These are phyloP conservation scores for Acanthis flammea DNA, from an alignment of 2,797 vertebrate species.

Conservation along the genomic window DNA sequence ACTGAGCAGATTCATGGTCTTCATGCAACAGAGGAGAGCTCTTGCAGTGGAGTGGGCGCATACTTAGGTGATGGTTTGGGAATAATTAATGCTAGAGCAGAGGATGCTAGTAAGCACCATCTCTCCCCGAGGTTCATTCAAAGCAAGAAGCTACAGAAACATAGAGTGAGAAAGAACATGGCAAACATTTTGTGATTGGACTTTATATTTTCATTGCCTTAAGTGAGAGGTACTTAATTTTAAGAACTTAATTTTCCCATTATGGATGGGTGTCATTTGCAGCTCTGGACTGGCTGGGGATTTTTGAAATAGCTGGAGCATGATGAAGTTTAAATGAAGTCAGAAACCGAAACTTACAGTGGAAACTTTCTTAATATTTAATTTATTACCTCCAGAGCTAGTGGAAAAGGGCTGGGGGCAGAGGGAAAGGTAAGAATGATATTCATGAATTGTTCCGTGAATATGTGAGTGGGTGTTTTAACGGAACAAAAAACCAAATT, in stretches of 20 bases:
- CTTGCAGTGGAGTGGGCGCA: rapidly evolving
- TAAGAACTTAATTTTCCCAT: conserved; percentile 17
- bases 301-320: conserved; percentile 31
- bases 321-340: conserved; percentile 45
- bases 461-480: neutral
- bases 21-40: neutral
- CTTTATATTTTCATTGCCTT: neutral
- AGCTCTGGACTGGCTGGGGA: neutral
- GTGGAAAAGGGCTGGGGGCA: conserved; percentile 26
- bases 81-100: neutral
- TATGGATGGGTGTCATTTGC: neutral
- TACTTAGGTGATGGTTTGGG: neutral
- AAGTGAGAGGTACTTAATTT: conserved; percentile 11
- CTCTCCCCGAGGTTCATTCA: neutral
- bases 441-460: neutral
- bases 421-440: neutral
- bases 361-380: conserved; percentile 54
- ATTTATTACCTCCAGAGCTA: conserved; percentile 7
- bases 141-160: neutral
- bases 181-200: neutral
- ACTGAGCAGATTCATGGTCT: neutral
- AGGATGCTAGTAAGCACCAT: rapidly evolving
- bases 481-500: neutral
- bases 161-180: neutral
- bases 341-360: conserved; percentile 15